Conservation (phyloP, 2,888 invertebrate species). For the Muscina levida region DNA sequence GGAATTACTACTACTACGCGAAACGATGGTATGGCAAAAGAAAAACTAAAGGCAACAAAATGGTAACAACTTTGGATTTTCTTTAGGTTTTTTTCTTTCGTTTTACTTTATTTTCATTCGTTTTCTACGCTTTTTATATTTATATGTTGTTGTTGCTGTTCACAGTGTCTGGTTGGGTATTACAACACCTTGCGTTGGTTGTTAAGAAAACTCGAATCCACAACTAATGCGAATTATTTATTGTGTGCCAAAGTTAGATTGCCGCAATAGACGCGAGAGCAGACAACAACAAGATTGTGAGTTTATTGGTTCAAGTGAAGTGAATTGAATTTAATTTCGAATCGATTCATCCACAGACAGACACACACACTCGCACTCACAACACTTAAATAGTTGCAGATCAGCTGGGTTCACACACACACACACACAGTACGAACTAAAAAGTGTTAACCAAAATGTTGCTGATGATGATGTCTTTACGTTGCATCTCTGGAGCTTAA, state of each 20-base stretch:
- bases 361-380: not conserved
- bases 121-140: constrained; percentile 54
- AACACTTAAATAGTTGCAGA: not conserved
- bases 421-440: constrained; percentile 35
- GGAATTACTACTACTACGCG: constrained; percentile 34
- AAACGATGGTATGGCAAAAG: not conserved
- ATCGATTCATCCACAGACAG: not conserved
- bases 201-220: constrained; percentile 5
- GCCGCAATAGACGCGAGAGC: constrained; percentile 49
- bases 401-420: not conserved
- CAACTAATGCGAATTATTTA: constrained; percentile 14
- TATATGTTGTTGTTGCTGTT: constrained; percentile 48
- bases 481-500: constrained; percentile 41
- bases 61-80: constrained; percentile 54
- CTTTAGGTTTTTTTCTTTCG: constrained; percentile 37
- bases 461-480: constrained; percentile 31
- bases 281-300: constrained; percentile 47
- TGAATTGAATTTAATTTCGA: not conserved
- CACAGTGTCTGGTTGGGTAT: constrained; percentile 8
- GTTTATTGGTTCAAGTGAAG: not conserved
- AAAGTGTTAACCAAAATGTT: constrained; percentile 55
- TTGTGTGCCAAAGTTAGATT: constrained; percentile 36
- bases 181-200: constrained; percentile 6
- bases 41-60: too few species aligned
- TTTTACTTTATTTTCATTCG: constrained; percentile 29